These are phyloP conservation scores for Dolomedes plantarius DNA, from an alignment of 2,888 invertebrate genomes.

Conservation along the genomic window DNA sequence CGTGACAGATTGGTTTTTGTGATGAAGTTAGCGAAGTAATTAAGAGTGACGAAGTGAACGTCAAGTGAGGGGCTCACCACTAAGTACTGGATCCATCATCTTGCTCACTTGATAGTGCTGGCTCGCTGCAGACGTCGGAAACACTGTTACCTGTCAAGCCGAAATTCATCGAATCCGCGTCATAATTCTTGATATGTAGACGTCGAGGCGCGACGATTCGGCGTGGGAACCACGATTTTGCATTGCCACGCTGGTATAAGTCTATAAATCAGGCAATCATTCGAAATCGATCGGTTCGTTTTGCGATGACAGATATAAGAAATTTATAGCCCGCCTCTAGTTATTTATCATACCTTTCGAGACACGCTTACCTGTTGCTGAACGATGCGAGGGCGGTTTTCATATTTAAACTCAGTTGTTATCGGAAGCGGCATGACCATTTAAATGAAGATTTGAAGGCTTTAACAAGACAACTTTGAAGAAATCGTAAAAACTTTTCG, in stretches of 20 bases:
- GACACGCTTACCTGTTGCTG: no score
- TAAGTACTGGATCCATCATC: constrained; percentile 66
- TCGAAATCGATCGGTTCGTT: neutral
- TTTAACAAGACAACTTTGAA: no score
- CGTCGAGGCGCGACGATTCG: neutral
- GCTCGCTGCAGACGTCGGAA: constrained; percentile 48
- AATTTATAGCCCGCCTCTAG: neutral
- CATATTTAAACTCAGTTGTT: no score
- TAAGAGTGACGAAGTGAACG: constrained; percentile 67
- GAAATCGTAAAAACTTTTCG: no score
- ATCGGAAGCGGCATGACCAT: no score
- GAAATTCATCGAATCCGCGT: constrained; percentile 64
- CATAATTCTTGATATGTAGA: constrained; percentile 42
- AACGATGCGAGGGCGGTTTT: no score
- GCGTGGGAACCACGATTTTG: neutral
- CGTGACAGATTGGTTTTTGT: constrained; percentile 68
- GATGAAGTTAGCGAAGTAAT: constrained; percentile 67
- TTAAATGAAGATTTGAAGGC: no score
- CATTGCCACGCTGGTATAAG: neutral
- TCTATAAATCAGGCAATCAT: neutral
- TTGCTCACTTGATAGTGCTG: constrained; percentile 57
- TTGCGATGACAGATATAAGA: neutral
- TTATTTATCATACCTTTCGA: neutral
- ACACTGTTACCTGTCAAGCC: constrained; percentile 58
- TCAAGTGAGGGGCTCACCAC: constrained; percentile 43